Evolutionary conservation across 2,888 invertebrate genomes (phyloP).

Genomic region (Cosmorhoe ocellata): DNA sequence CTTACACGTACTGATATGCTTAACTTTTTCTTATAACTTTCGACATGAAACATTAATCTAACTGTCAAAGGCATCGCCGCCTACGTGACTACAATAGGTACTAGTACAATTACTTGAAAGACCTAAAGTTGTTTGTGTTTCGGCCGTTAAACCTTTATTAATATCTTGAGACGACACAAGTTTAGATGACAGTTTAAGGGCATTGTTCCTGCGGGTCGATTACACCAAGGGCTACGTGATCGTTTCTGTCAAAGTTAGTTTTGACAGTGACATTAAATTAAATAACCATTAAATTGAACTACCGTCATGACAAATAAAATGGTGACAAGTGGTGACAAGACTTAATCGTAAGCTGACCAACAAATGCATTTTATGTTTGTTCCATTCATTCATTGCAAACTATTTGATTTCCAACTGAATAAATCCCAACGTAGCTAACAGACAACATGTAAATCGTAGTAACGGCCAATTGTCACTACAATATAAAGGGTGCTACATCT

Average conservation of each 20-base stretch:
- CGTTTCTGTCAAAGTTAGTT: too few relatives aligned
- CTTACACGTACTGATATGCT: neutral
- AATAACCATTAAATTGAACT: too few relatives aligned
- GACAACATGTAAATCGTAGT: constrained; percentile 7
- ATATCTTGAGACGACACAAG: neutral
- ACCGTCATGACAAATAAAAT: too few relatives aligned
- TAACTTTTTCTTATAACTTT: constrained; percentile 13
- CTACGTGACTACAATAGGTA: constrained; percentile 11
- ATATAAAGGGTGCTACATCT: constrained; percentile 7
- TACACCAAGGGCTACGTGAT: too few relatives aligned
- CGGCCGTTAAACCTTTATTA: neutral
- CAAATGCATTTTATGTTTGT: too few relatives aligned
- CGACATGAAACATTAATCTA: constrained; percentile 13
- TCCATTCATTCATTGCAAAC: neutral
- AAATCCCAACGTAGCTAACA: neutral
- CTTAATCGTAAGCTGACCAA: too few relatives aligned
- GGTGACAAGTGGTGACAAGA: too few relatives aligned
- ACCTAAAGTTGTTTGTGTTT: neutral
- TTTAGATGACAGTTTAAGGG: constrained; percentile 1
- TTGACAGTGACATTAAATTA: too few relatives aligned
- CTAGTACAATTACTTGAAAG: neutral
- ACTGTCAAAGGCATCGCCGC: constrained; percentile 10
- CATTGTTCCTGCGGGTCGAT: too few relatives aligned
- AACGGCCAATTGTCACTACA: constrained; percentile 13
- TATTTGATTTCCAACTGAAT: neutral